phyloP scores from a whole-genome alignment of 2,113 vertebrate species.

The Triplophysa rosa region DNA sequence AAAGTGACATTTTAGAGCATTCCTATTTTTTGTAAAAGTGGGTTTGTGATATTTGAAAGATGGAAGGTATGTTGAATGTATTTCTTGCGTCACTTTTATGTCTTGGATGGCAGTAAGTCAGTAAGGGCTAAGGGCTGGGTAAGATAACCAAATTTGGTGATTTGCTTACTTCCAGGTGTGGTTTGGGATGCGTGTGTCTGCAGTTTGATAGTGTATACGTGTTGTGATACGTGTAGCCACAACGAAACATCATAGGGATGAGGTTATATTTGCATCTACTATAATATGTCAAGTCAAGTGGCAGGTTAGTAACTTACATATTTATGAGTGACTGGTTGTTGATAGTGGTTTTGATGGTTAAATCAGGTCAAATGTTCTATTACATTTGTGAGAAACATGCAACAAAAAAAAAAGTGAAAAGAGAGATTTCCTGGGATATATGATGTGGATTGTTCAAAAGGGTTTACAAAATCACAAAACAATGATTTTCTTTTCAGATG shows the following conservation, averaged over 20 bases:
- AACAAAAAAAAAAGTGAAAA: background rate
- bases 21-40: background rate
- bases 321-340: background rate
- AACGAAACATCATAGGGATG: background rate
- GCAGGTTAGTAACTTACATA: background rate
- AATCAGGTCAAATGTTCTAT: background rate
- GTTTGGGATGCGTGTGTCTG: background rate
- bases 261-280: constrained; percentile 21
- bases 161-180: background rate
- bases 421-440: too few relatives aligned
- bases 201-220: background rate
- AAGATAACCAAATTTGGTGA: constrained; percentile 1
- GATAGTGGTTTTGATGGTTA: background rate
- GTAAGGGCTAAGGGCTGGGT: constrained; percentile 12
- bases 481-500: too few relatives aligned
- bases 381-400: background rate
- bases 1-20: background rate
- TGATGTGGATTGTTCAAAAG: too few relatives aligned
- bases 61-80: background rate
- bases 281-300: background rate
- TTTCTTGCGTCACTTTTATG: background rate
- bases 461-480: too few relatives aligned
- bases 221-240: background rate
- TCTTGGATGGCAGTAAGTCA: background rate
- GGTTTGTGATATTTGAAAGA: background rate